Base-by-base conservation (phyloP, 2,888 invertebrate species). In the Spatulosminthurus flaviceps region DNA sequence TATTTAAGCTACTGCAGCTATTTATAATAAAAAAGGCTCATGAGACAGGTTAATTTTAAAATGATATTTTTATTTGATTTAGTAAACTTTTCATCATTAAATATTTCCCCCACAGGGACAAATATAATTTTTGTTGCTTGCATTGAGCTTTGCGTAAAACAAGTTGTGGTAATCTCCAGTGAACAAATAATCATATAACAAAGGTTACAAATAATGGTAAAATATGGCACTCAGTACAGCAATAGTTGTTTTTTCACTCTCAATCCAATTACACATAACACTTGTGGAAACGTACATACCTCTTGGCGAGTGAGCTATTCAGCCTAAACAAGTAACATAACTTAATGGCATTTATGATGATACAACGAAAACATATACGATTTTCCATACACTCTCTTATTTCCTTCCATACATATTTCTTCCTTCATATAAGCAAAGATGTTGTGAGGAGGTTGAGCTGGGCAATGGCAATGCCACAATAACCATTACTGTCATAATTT, bases 401-500 rank as follows among this genome's bases (percentile, higher is more conserved):
- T n/a, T n/a, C n/a, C n/a, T n/a, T n/a, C n/a, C n/a, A n/a, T n/a
- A n/a, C n/a, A n/a, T n/a, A n/a, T n/a, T n/a, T n/a, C n/a, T n/a
- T n/a, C n/a, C n/a, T n/a, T n/a, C n/a, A n/a, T n/a, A n/a, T n/a
- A n/a, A n/a, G n/a, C n/a, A n/a, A n/a, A n/a, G n/a, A n/a, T n/a
- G n/a, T n/a, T n/a, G n/a, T n/a, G n/a, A n/a, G 11, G 13, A 13
- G 29, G 28, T 26, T 28, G 28, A n/a, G n/a, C 13, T 19, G 67
- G 26, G 28, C 13, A 67, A 67, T 67, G 71, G 42, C 22, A 16
- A 71, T 2, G 22, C 22, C 22, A 22, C 21, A 71, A 71, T 71
- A 41, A 71, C 22, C 41, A 71, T 71, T 21, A 71, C 71, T 42
- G 71, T 71, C 71, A 71, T 41, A 71, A 71, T 71, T 21, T 71